A percentile compares a stretch with the other conserved stretches of the same genome.
Evolutionary conservation across 2,797 vertebrate genomes (phyloP).

Genomic region (Buphagus erythrorhynchus): DNA sequence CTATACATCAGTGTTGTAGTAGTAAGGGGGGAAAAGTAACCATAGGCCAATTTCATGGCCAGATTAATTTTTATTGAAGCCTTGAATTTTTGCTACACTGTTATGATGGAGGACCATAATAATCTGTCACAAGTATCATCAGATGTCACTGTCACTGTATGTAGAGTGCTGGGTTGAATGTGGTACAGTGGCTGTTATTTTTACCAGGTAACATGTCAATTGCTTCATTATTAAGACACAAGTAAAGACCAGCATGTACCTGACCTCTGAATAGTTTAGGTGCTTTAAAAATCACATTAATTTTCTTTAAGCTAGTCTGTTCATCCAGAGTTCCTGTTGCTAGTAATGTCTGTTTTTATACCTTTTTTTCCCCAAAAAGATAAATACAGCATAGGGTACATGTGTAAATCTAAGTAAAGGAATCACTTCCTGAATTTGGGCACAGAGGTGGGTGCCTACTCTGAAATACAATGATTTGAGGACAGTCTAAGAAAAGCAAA

Average conservation of each 20-base stretch:
- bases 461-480: not conserved
- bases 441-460: not conserved
- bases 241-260: not conserved
- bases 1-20: not conserved
- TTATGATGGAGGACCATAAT: conserved; percentile 11
- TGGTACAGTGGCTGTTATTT: not conserved
- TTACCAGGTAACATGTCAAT: not conserved
- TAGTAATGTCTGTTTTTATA: not conserved
- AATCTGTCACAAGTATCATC: conserved; percentile 1
- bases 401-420: not conserved
- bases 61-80: conserved; percentile 56
- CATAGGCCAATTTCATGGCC: not conserved
- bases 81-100: conserved; percentile 45
- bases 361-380: fast-evolving
- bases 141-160: not conserved
- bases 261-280: not conserved
- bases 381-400: not conserved
- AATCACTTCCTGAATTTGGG: not conserved
- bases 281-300: not conserved
- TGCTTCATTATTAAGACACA: not conserved
- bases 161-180: not conserved
- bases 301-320: not conserved
- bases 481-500: not conserved
- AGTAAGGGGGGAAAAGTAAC: not conserved
- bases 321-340: not conserved